phyloP scores from a whole-genome alignment of 2,888 invertebrate genomes.

The Cephalotes varians region DNA sequence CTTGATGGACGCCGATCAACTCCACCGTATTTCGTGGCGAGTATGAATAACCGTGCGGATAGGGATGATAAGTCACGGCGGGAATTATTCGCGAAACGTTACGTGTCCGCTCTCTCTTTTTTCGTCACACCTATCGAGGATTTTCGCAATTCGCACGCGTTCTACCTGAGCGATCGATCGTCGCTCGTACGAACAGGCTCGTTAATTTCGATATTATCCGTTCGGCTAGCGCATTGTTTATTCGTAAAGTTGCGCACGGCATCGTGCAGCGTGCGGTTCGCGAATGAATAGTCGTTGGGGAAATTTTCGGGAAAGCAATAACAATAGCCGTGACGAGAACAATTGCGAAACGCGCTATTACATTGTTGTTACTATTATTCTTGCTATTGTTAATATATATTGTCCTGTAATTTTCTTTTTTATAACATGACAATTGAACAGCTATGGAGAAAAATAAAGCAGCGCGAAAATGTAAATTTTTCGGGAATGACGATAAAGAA shows the following conservation, averaged over 20 bases:
- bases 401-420: neutral
- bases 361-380: conserved; percentile 24
- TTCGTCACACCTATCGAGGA: neutral
- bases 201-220: conserved; percentile 47
- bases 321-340: conserved; percentile 29
- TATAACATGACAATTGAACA: neutral
- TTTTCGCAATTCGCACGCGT: neutral
- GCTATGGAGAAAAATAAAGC: neutral
- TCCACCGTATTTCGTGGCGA: conserved; percentile 4
- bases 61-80: conserved; percentile 31
- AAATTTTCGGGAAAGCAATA: conserved; percentile 30
- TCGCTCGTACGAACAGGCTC: conserved; percentile 11
- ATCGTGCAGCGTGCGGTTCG: neutral
- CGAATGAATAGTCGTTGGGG: conserved; percentile 20
- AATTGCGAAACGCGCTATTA: neutral
- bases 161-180: conserved; percentile 10
- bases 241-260: conserved; percentile 17
- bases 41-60: conserved; percentile 27
- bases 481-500: neutral
- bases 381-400: conserved; percentile 32
- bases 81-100: conserved; percentile 28
- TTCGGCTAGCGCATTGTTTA: conserved; percentile 31
- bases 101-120: neutral
- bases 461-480: neutral
- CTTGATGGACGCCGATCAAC: conserved; percentile 26